Conservation (phyloP, 2,888 invertebrate species). For the Cosmia pyralina region DNA sequence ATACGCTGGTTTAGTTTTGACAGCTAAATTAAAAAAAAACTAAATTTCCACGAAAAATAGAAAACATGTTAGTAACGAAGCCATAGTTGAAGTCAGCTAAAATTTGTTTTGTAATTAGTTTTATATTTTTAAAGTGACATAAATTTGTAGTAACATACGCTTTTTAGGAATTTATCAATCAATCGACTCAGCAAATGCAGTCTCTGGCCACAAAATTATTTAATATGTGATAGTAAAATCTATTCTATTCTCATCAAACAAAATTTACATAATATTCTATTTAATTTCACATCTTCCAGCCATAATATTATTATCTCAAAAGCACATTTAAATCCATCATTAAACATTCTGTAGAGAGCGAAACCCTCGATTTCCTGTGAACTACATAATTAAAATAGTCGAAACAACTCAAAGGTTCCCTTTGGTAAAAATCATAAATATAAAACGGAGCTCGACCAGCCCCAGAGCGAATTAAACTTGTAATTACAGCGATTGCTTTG, state of each 20-base stretch:
- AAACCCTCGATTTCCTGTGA: conserved; percentile 12
- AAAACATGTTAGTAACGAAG: neutral
- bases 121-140: neutral
- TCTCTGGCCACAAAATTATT: neutral
- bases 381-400: conserved; percentile 54
- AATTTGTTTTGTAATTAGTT: no score
- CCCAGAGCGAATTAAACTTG: conserved; percentile 74
- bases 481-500: conserved; percentile 77
- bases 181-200: neutral
- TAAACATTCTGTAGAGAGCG: conserved; percentile 4
- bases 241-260: no score
- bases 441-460: conserved; percentile 52
- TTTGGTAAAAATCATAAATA: conserved; percentile 67
- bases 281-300: neutral
- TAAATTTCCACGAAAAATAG: neutral
- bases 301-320: neutral
- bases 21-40: no score
- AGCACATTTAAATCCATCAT: conserved; percentile 9
- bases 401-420: conserved; percentile 37
- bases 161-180: neutral
- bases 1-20: no score
- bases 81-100: no score
- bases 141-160: neutral
- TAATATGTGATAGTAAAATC: neutral
- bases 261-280: neutral